Percentiles rank a stretch among this genome's conserved stretches.
phyloP scores from a whole-genome alignment of 2,888 invertebrate species.

The Smittia sp. region DNA sequence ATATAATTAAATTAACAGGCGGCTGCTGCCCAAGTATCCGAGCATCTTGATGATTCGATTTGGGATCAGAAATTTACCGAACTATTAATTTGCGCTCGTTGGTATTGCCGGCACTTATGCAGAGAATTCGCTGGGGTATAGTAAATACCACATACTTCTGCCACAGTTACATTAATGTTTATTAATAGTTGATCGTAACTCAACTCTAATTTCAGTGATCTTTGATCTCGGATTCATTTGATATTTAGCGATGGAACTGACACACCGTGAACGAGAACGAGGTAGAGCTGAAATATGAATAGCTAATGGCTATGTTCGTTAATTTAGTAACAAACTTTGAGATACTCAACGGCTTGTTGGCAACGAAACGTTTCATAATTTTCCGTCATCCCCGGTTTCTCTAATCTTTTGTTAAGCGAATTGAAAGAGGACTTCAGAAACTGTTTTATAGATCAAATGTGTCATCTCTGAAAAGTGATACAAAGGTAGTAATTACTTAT shows the following conservation, averaged over 20 bases:
- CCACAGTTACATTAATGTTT: constrained; percentile 14
- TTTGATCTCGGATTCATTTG: constrained; percentile 30
- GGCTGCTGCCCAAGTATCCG: neutral
- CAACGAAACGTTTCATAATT: too few species aligned
- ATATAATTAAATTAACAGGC: constrained; percentile 10
- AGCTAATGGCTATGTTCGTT: neutral
- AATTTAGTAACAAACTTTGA: too few species aligned
- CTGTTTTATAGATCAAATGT: neutral
- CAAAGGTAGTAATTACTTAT: neutral
- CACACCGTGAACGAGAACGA: neutral
- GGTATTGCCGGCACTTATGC: neutral
- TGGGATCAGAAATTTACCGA: neutral
- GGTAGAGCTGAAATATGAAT: neutral
- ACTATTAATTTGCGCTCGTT: neutral
- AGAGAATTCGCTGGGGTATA: constrained; percentile 18
- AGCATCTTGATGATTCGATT: neutral
- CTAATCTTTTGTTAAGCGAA: neutral
- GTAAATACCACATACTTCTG: constrained; percentile 33
- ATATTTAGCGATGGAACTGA: constrained; percentile 20
- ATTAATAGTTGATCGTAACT: constrained; percentile 16
- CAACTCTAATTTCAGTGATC: constrained; percentile 32
- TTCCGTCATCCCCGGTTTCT: too few species aligned
- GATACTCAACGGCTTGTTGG: too few species aligned
- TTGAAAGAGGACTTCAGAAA: neutral
- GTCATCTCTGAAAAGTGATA: neutral